Percentiles rank a stretch among this genome's conserved stretches.
phyloP scores from a whole-genome alignment of 30 jellyfish, hydroid and myxozoan genomes.

The Aurelia sp. region DNA sequence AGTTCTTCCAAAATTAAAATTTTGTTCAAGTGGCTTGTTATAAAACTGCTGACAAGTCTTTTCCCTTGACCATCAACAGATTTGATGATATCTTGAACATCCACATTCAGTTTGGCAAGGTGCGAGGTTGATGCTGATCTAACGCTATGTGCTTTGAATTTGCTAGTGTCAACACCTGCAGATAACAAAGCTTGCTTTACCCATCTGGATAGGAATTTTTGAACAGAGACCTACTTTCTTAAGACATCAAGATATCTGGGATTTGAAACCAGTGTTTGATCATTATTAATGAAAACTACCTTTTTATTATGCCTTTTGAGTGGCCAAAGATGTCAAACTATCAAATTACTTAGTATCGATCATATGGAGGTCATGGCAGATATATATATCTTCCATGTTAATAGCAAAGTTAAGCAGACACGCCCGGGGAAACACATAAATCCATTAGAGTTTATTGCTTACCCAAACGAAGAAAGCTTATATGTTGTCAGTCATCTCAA shows the following conservation, averaged over 20 bases:
- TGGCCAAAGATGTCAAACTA: conserved; percentile 57
- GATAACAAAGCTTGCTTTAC: conserved; percentile 25
- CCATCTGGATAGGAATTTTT: conserved; percentile 40
- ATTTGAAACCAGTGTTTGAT: background rate
- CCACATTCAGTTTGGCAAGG: conserved; percentile 12
- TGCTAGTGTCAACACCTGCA: conserved; percentile 49
- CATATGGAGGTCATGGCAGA: conserved; percentile 20
- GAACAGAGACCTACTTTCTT: background rate
- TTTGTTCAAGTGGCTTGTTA: conserved; percentile 10
- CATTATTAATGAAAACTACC: conserved; percentile 14
- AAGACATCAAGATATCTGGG: background rate
- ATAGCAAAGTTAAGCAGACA: conserved; percentile 35
- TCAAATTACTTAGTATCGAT: conserved; percentile 9
- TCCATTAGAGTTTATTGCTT: conserved; percentile 40
- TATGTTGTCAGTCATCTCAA: conserved; percentile 44
- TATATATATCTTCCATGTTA: conserved; percentile 20
- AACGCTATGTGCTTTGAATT: conserved; percentile 28
- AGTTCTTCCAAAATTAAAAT: conserved; percentile 26
- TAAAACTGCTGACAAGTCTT: conserved; percentile 25
- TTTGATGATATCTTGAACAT: conserved; percentile 7
- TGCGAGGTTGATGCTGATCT: conserved; percentile 54
- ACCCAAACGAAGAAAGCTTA: conserved; percentile 24
- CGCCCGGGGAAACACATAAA: conserved; percentile 26
- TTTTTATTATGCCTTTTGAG: conserved; percentile 38
- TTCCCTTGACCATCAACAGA: conserved; percentile 42